phyloP scores from a whole-genome alignment of 1,140 invertebrate genomes.

The Magallana angulata region DNA sequence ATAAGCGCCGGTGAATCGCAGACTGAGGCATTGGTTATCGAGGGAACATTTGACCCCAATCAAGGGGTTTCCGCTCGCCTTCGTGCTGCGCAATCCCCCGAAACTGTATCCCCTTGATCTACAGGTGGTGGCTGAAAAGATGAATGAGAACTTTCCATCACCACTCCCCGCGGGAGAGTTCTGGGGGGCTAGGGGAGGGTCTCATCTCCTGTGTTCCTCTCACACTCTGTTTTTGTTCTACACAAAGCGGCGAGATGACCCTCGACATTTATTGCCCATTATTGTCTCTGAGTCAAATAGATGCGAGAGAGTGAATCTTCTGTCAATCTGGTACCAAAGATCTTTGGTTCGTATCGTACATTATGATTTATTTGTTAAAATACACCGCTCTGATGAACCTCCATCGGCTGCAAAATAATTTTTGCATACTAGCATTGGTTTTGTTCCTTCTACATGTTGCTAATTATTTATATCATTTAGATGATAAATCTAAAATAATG shows the following conservation, averaged over 20 bases:
- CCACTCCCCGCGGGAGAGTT: background rate
- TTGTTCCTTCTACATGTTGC: no score
- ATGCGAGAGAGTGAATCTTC: no score
- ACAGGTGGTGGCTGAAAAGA: constrained; percentile 2
- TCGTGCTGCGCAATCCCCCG: background rate
- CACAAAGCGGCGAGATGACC: background rate
- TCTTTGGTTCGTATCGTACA: no score
- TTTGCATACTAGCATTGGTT: no score
- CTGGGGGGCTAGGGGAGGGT: background rate
- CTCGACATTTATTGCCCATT: background rate
- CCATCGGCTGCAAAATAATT: no score
- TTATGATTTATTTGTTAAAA: no score
- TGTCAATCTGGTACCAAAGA: no score
- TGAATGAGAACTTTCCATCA: background rate
- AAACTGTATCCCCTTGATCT: constrained; percentile 14
- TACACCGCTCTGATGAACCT: no score
- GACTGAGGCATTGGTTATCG: background rate
- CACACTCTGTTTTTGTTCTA: background rate
- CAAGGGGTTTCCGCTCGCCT: background rate
- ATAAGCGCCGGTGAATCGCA: no score
- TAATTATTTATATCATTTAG: no score
- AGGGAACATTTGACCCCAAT: constrained; percentile 5
- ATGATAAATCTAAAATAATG: no score
- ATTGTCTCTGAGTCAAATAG: background rate
- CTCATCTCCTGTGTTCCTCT: background rate